Conservation (phyloP, 2,888 invertebrate genomes). For the Harpalus rufipes region DNA sequence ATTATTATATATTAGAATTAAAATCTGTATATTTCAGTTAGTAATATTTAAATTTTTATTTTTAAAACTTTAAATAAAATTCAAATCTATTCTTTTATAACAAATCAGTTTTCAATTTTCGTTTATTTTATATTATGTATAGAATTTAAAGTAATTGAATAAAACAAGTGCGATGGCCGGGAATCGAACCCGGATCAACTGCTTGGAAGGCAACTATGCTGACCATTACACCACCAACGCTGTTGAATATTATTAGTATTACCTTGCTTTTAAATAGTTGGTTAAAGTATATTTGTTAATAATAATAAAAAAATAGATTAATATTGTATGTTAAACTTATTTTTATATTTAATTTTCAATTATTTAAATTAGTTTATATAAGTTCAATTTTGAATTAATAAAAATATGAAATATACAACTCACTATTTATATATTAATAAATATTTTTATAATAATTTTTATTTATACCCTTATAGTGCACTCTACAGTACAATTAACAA, state of each 20-base stretch:
- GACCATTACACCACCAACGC: conserved; percentile 78
- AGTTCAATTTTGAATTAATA: background rate
- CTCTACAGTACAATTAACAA: too few relatives aligned
- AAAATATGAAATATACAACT: too few relatives aligned
- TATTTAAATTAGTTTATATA: background rate
- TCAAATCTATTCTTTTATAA: background rate
- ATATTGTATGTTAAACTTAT: too few relatives aligned
- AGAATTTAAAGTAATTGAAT: background rate
- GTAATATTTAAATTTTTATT: too few relatives aligned
- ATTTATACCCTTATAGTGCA: too few relatives aligned
- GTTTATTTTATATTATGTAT: background rate
- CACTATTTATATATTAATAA: too few relatives aligned
- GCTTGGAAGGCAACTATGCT: conserved; percentile 78
- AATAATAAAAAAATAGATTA: too few relatives aligned
- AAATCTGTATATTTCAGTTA: background rate
- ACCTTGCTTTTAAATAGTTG: background rate
- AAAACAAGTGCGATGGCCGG: conserved; percentile 76
- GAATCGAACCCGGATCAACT: conserved; percentile 78
- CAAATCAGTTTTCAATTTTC: background rate
- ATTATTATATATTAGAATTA: background rate
- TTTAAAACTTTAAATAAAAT: too few relatives aligned
- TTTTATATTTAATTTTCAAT: too few relatives aligned
- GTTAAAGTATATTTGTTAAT: background rate
- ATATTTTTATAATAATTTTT: too few relatives aligned
- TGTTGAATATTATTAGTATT: background rate